Base-by-base conservation (phyloP, 1,140 invertebrate species). In the Pogonomyrmex barbatus region DNA sequence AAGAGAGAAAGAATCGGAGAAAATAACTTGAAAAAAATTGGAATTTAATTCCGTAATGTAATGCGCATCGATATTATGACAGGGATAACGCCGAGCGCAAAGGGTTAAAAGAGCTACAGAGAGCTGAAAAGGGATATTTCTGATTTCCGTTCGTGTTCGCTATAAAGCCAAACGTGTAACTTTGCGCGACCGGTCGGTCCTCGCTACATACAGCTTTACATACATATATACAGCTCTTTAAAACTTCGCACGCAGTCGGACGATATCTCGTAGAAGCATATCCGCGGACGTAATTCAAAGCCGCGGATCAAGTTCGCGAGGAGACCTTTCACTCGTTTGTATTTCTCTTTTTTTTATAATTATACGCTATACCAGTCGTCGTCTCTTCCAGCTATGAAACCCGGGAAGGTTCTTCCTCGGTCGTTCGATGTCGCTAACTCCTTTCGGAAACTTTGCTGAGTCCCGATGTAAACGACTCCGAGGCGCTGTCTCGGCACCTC, bases 401-500 rank as follows among this genome's bases (percentile, higher is more conserved):
- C 68, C 81, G 75, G 56, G 71, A 76, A 42, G 9, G 42, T 50
- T 30, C 56, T 30, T 39, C 24, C 42, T 71, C 47, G 10, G 54
- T 56, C 75, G 24, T 0, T 24, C 24, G 75, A 58, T 42, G 71
- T 87, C 65, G 47, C 39, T 45, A 45, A 42, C 58, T 52, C 73
- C 58, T 78, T 83, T 86, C 62, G 78, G 36, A 71, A 86, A 86
- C 75, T 79, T 86, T 70, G 52, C 42, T 52, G 82, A 67, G 73
- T 78, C 58, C 12, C 60, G 76, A 86, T 86, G 77, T 86, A 86
- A 86, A 86, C 84, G 87, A 82, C 70, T 71, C 5, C 39, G 71
- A 86, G 45, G 58, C 52, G 60, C 78, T 62, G 83, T 82, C 88
- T 82, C 65, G 87, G 84, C 88, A 82, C 68, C 76, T 89, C 76